Evolutionary conservation across 2,888 invertebrate genomes (phyloP).

Genomic region (Entomobrya multifasciata): DNA sequence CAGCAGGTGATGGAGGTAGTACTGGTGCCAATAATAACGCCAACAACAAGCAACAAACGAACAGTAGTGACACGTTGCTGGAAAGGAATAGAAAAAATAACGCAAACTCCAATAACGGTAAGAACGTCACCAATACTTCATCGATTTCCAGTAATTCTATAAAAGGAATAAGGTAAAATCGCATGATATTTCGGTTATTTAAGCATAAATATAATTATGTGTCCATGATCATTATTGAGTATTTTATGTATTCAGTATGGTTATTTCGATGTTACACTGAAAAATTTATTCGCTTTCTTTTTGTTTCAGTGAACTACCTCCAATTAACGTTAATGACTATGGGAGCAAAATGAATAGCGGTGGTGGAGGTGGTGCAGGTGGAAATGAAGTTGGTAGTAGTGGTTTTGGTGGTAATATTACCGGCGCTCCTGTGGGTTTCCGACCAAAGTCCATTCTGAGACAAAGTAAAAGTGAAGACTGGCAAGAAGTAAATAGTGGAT

Average conservation of each 20-base stretch:
- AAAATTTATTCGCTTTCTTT: no score
- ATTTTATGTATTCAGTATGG: no score
- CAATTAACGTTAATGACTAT: slow-evolving; percentile 70
- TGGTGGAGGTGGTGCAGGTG: background rate
- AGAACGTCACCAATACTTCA: slow-evolving; percentile 8
- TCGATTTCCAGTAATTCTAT: slow-evolving; percentile 8
- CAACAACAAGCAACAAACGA: background rate
- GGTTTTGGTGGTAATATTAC: background rate
- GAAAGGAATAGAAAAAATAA: slow-evolving; percentile 9
- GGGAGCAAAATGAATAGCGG: slow-evolving; percentile 54
- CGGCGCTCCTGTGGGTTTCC: slow-evolving; percentile 24
- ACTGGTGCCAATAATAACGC: slow-evolving; percentile 18
- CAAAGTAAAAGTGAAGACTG: slow-evolving; percentile 65
- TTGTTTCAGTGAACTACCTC: slow-evolving; percentile 70
- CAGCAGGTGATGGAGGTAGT: background rate
- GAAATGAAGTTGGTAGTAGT: background rate
- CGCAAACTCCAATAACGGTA: background rate
- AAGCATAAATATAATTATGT: background rate
- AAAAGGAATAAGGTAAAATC: slow-evolving; percentile 40
- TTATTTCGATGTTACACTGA: no score
- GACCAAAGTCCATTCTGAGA: slow-evolving; percentile 54
- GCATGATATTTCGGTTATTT: background rate
- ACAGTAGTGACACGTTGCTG: slow-evolving; percentile 12
- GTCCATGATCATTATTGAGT: no score
- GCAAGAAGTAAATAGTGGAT: background rate